These are phyloP conservation scores for Phoxinus phoxinus DNA, from an alignment of 2,113 vertebrate species.

Conservation along the genomic window DNA sequence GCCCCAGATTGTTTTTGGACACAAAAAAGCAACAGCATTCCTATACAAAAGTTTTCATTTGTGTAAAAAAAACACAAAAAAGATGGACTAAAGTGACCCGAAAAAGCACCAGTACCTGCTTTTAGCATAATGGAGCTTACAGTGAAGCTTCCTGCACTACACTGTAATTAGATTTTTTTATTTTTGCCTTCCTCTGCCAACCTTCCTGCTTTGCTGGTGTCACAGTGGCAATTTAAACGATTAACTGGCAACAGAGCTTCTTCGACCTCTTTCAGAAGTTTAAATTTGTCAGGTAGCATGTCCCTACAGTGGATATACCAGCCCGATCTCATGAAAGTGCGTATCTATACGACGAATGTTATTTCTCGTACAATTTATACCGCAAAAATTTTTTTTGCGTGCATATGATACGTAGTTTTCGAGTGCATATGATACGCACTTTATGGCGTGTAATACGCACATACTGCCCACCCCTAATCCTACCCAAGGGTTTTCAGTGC, in stretches of 20 bases:
- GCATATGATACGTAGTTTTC: too few species aligned
- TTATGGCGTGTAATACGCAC: too few species aligned
- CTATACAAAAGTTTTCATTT: neutral
- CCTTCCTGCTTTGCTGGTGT: neutral
- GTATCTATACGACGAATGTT: too few species aligned
- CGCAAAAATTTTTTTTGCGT: too few species aligned
- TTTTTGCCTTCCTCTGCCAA: neutral
- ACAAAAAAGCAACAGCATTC: neutral
- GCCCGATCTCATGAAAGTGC: too few species aligned
- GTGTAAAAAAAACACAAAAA: neutral
- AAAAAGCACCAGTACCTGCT: neutral
- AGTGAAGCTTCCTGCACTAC: neutral
- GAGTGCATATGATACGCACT: too few species aligned
- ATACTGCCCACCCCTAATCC: too few species aligned
- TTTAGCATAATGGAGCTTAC: neutral
- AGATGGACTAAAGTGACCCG: neutral
- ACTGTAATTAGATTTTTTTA: neutral
- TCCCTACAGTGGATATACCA: neutral
- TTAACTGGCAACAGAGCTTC: neutral
- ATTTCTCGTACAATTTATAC: too few species aligned
- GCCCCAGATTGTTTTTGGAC: neutral
- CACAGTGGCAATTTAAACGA: neutral
- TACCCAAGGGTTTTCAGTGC: too few species aligned
- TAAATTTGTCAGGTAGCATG: neutral
- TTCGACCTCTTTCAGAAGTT: neutral